These are phyloP conservation scores for Calameuta pallipes DNA, from an alignment of 2,888 invertebrate species.

Conservation along the genomic window DNA sequence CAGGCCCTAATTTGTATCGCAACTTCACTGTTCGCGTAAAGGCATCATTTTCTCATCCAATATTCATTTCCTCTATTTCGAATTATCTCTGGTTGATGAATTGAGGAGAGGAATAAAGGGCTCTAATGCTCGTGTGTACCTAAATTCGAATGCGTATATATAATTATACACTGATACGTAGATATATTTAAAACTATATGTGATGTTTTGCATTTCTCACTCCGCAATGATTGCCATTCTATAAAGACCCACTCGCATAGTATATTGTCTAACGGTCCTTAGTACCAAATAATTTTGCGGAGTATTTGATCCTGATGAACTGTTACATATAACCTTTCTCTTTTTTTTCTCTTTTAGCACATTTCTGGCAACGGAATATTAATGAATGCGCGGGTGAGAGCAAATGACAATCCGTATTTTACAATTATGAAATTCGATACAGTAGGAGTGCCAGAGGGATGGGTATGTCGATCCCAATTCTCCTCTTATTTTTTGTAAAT, in stretches of 20 bases:
- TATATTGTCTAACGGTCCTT: neutral
- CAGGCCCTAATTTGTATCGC: neutral
- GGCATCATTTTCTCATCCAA: neutral
- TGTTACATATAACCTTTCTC: slow-evolving; percentile 4
- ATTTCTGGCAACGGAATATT: neutral
- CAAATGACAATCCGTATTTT: slow-evolving; percentile 51
- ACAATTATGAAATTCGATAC: slow-evolving; percentile 18
- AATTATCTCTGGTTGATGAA: neutral
- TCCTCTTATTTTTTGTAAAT: slow-evolving; percentile 24
- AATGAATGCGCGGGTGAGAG: slow-evolving; percentile 13
- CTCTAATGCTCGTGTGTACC: neutral
- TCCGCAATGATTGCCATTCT: neutral
- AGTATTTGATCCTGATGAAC: neutral
- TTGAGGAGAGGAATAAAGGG: neutral
- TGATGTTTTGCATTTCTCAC: slow-evolving; percentile 7
- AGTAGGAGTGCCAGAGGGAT: neutral
- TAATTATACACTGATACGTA: neutral
- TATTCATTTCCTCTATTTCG: neutral
- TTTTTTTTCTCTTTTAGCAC: slow-evolving; percentile 26
- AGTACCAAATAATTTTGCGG: neutral
- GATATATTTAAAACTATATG: slow-evolving; percentile 4
- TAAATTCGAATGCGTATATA: neutral
- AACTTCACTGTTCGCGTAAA: neutral
- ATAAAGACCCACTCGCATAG: neutral
- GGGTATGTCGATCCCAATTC: neutral